phyloP scores from a whole-genome alignment of 92 coral and sea anemone species.

The Porites lobata region DNA sequence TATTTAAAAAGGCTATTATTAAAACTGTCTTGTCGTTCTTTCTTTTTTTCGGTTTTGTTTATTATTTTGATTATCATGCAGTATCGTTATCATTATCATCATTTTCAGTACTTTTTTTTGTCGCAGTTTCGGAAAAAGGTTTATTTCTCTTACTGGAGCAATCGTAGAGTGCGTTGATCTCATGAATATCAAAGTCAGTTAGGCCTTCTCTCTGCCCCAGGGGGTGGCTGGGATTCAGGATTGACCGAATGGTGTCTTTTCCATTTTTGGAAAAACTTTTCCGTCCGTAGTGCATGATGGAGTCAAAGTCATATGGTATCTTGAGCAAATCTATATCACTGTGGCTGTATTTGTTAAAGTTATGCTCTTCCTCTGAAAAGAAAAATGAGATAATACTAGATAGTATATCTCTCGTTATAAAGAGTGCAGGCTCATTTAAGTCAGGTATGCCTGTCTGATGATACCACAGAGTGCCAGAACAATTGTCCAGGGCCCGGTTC shows the following conservation, averaged over 20 bases:
- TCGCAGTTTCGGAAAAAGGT: no score
- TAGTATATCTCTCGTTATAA: no score
- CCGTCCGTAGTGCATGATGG: slow-evolving; percentile 92
- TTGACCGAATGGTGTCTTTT: slow-evolving; percentile 74
- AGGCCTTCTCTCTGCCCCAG: slow-evolving; percentile 87
- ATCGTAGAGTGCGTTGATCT: slow-evolving; percentile 88
- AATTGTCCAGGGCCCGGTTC: no score
- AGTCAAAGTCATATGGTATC: slow-evolving; percentile 85
- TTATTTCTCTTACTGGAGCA: slow-evolving; percentile 71
- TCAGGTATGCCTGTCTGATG: no score
- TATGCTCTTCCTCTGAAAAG: slow-evolving; percentile 68
- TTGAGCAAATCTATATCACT: slow-evolving; percentile 64
- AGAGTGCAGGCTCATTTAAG: no score
- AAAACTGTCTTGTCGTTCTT: no score
- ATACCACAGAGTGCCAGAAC: no score
- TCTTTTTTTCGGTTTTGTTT: no score
- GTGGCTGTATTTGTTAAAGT: slow-evolving; percentile 85
- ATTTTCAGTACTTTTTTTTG: not conserved
- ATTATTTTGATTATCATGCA: no score
- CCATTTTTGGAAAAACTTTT: slow-evolving; percentile 79
- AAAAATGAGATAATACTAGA: not conserved
- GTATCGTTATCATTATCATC: no score
- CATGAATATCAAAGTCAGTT: slow-evolving; percentile 73
- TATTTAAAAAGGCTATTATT: no score
- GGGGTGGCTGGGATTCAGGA: slow-evolving; percentile 46